phyloP scores from a whole-genome alignment of 2,797 vertebrate species.

The Tokudaia muenninki region DNA sequence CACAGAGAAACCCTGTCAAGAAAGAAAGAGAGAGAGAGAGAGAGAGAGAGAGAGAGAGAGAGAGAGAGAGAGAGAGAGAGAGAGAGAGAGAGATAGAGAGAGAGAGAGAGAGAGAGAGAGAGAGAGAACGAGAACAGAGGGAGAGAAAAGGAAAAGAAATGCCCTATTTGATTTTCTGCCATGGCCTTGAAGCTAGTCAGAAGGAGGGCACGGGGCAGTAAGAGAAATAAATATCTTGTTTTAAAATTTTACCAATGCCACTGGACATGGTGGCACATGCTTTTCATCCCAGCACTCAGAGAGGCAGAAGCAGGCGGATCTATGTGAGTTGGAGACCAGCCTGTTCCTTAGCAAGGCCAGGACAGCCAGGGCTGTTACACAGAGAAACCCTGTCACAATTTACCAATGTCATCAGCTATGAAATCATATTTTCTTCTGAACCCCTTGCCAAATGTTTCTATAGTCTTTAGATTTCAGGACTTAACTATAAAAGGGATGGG shows the following conservation, averaged over 20 bases:
- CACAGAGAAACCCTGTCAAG: not conserved
- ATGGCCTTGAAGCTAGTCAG: not conserved
- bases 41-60: no score
- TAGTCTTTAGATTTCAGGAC: not conserved
- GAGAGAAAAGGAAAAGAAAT: not conserved
- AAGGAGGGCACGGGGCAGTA: not conserved
- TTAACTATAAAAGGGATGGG: not conserved
- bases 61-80: not conserved
- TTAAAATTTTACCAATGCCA: conserved; percentile 31
- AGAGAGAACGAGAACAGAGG: not conserved
- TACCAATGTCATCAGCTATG: not conserved
- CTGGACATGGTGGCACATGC: no score
- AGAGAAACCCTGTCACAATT: no score
- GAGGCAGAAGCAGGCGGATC: no score
- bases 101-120: no score
- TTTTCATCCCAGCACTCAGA: no score
- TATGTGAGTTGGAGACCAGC: no score
- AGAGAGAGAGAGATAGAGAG: no score
- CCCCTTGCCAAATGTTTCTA: not conserved
- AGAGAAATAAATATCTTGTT: not conserved
- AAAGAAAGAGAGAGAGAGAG: not conserved
- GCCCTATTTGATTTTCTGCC: not conserved
- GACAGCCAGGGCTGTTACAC: no score
- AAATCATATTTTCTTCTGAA: not conserved
- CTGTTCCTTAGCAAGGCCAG: no score